These are phyloP conservation scores for Merodon equestris DNA, from an alignment of 2,888 invertebrate genomes.

Conservation along the genomic window DNA sequence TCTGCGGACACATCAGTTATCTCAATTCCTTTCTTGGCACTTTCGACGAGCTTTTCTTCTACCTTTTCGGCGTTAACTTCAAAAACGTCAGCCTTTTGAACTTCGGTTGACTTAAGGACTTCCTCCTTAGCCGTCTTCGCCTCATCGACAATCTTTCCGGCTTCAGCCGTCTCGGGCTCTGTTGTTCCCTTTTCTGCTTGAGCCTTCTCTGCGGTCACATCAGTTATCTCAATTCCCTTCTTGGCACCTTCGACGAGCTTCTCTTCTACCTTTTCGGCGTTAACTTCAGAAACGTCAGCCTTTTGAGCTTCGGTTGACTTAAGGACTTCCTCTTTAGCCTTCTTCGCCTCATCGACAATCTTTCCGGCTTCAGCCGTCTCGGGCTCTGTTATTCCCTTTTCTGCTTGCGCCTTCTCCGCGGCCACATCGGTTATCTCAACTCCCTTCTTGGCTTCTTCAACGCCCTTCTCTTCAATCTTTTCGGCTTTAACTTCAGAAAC, in stretches of 20 bases:
- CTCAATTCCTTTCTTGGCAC: not conserved
- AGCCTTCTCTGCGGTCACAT: not conserved
- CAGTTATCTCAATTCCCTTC: not conserved
- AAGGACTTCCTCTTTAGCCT: not conserved
- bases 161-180: constrained; percentile 5
- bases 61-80: constrained; percentile 11
- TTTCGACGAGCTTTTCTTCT: not conserved
- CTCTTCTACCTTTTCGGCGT: constrained; percentile 6
- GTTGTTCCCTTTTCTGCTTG: not conserved
- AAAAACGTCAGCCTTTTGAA: not conserved
- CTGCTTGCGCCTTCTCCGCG: not conserved
- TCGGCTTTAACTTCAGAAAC: constrained; percentile 4
- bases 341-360: not conserved
- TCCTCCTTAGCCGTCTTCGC: too few species aligned
- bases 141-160: not conserved
- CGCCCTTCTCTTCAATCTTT: constrained; percentile 3
- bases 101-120: constrained; percentile 1
- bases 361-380: not conserved
- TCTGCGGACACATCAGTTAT: not conserved
- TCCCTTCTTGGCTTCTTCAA: not conserved
- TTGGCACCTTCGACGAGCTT: not conserved
- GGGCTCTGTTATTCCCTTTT: not conserved
- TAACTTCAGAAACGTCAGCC: constrained; percentile 4
- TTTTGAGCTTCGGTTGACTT: not conserved
- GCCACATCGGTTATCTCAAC: not conserved